Evolutionary conservation across 1,140 invertebrate genomes (phyloP), one percentile per base, ranked within the genome.

Genomic region (Acyrthosiphon pisum): DNA sequence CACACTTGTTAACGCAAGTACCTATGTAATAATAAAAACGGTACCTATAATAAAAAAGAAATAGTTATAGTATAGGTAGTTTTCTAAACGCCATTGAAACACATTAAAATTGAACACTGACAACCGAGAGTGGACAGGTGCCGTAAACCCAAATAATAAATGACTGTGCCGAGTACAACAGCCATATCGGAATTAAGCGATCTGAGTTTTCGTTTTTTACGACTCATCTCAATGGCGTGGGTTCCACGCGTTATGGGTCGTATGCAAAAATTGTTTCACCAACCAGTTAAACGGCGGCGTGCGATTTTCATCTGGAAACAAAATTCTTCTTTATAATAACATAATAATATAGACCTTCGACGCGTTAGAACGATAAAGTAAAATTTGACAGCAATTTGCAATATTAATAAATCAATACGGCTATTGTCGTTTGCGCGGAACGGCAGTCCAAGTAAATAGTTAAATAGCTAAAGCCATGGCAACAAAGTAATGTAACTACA

Each of bases 121-220:
- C 48, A 89, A 53, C n/a, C 22, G 9, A 53, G 3, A 53, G 88
- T 89, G 7, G 48, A 89, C 87, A 89, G n/a, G n/a, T 53, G 56
- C 60, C 89, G 53, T 90, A 90, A 90, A 90, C 23, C 56, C 89
- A 44, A 90, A 60, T 44, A 90, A 90, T 60, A 68, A 90, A 90
- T n/a, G 53, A 44, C 88, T 35, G 6, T 26, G 56, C 56, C 37
- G 56, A 90, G 89, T 90, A 68, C 41, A 41, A 41, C 14, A 30
- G 37, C 89, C 53, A 14, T 68, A 68, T 90, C 89, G 89, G 89
- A 60, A 68, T 90, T n/a, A 44, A 68, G 56, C 60, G 44, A 90
- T 90, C 89, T 11, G 56, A 68, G 53, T 90, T 60, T 35, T 90
- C 23, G 18, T 90, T 90, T 90, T 90, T 90, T 68, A 90, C 89